Evolutionary conservation across 2,113 vertebrate species (phyloP), one percentile per base, ranked within the genome.

Genomic region (Regulus satrapa): DNA sequence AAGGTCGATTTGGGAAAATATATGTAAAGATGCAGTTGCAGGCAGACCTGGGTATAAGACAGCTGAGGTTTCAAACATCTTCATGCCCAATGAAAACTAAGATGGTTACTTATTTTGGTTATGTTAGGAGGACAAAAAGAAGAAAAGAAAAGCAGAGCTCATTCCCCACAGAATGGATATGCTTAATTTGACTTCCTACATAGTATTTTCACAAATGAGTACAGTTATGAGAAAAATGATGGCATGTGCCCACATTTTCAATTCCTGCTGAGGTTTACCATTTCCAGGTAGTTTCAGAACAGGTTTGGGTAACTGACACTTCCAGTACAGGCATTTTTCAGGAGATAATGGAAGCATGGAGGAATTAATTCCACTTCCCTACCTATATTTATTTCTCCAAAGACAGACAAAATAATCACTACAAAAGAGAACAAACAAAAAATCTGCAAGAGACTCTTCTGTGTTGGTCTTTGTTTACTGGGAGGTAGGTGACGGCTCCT

Each of bases 161-260:
- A 43, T 8, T 2, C 5, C 12, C 28, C 25, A 7, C 3, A n/a
- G 20, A 84, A 74, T 0, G 1, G 3, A 54, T 23, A 61, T 0
- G 3, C 14, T 16, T 64, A 0, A 1, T 41, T 80, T 48, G 24
- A 41, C 36, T 49, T 56, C 36, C 38, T 31, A 10, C 6, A 5
- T 3, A n/a, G 3, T 29, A 55, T 34, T 67, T 74, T 71, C 43
- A 77, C 0, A 4, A 69, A 62, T 0, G 0, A 71, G 6, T 20
- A 54, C 5, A 43, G 24, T 19, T 66, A 48, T 31, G 13, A 85
- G 15, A 59, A 9, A 75, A 64, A 14, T 0, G 0, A 29, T 14
- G 21, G 18, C 64, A 29, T 20, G 2, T 79, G 76, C 8, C 2
- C 11, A 41, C 8, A 43, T 51, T 49, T 63, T 49, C 45, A 79